A percentile compares a stretch with the other conserved stretches of the same genome.
phyloP scores from a whole-genome alignment of 2,888 invertebrate genomes.

The Stramonita haemastoma region DNA sequence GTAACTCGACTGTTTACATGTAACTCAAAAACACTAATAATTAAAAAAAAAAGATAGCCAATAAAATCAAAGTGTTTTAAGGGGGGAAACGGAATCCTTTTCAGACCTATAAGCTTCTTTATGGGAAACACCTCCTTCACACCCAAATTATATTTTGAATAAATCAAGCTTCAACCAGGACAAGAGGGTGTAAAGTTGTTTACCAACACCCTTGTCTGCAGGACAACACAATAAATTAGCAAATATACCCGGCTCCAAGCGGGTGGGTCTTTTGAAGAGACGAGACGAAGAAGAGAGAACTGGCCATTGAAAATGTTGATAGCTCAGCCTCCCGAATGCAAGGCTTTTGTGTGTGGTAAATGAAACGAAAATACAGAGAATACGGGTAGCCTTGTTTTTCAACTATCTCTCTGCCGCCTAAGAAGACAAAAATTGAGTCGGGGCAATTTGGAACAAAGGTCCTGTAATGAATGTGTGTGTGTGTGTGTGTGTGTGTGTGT shows the following conservation, averaged over 20 bases:
- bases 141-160: neutral
- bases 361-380: neutral
- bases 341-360: too few species aligned
- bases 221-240: neutral
- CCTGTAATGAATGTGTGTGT: neutral
- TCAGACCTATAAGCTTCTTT: too few species aligned
- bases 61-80: too few species aligned
- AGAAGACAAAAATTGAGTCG: neutral
- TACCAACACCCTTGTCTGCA: neutral
- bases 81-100: too few species aligned
- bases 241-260: neutral
- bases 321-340: neutral
- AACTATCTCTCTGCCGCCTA: neutral
- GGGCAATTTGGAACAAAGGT: constrained; percentile 4
- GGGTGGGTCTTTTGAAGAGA: neutral
- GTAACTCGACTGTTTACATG: too few species aligned
- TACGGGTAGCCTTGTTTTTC: neutral
- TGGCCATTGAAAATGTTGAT: neutral
- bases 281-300: neutral
- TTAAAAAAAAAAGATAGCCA: too few species aligned
- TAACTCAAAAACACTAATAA: too few species aligned
- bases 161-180: neutral
- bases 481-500: neutral
- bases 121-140: neutral
- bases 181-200: too few species aligned